Evolutionary conservation across 1,140 invertebrate species (phyloP).

Genomic region (Drosophila varians): DNA sequence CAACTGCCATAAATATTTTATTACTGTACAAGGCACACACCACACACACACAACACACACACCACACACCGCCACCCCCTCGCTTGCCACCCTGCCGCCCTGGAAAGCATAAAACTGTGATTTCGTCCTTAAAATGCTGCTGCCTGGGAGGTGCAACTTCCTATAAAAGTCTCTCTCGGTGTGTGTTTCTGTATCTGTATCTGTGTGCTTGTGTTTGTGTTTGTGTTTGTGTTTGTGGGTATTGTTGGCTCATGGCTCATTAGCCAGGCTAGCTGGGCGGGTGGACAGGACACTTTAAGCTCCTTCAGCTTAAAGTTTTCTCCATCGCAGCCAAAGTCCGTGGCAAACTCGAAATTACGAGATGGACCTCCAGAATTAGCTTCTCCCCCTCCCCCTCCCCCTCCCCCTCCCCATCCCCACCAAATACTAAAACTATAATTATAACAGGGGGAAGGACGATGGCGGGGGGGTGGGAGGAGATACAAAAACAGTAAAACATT

Average conservation of each 20-base stretch:
- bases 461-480: neutral
- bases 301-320: slow-evolving; percentile 2
- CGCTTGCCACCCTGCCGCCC: no score
- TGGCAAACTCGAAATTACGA: slow-evolving; percentile 6
- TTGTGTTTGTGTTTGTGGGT: slow-evolving; percentile 3
- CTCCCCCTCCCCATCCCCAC: no score
- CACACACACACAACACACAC: neutral
- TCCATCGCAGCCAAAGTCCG: neutral
- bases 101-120: slow-evolving; percentile 26
- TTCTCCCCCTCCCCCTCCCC: no score
- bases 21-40: slow-evolving; percentile 30
- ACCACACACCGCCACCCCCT: no score
- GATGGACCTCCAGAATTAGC: neutral
- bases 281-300: slow-evolving; percentile 17
- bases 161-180: neutral
- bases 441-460: neutral
- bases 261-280: slow-evolving; percentile 31
- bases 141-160: slow-evolving; percentile 1
- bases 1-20: slow-evolving; percentile 64
- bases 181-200: no score
- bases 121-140: slow-evolving; percentile 10
- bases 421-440: neutral
- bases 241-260: slow-evolving; percentile 59
- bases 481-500: neutral
- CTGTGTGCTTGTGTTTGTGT: neutral